Base-by-base conservation (phyloP, 2,797 vertebrate genomes). In the Echiichthys vipera region DNA sequence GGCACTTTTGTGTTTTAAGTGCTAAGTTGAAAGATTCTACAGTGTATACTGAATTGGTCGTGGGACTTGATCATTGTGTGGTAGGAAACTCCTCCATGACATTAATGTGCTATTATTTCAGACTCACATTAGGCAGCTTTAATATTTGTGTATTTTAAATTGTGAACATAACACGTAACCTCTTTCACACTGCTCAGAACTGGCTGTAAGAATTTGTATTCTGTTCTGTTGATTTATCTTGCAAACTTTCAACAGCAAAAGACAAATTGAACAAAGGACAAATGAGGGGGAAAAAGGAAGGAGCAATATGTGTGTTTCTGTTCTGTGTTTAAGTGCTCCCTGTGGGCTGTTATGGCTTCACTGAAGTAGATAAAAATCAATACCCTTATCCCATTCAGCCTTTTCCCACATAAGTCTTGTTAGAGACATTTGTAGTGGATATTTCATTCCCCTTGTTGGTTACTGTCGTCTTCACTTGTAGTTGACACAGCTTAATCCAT, bases 311-410 rank as follows among this genome's bases (percentile, higher is more conserved):
- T 70, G 75, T 67, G 80, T 66, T 49, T 36, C 46, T 54, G 75
- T 43, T 59, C 6, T 27, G 63, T 50, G 72, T 80, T 57, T 50
- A 63, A 71, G 67, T 58, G 75, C 73, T 89, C 76, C 72, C 85
- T 22, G 42, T 69, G 78, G 81, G 78, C 68, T 74, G 57, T 62
- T 69, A 71, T 39, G 40, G 77, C 73, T 80, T 72, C 80, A 78
- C 54, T 75, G 71, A 81, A 84, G 75, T 79, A 78, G 80, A 84
- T 84, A 45, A 73, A 78, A 88, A 89, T 90, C 84, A 80, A 88
- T 89, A 84, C 51, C 3, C 51, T 85, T 75, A 86, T 88, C 86
- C 83, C 68, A 74, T 85, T 77, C 83, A 63, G 74, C 42, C 53
- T 77, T 80, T 81, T 73, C 79, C 65, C 73, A 82, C 85, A 85